These are phyloP conservation scores for Rhinopomastus cyanomelas DNA, from an alignment of 2,113 vertebrate genomes.

Conservation along the genomic window DNA sequence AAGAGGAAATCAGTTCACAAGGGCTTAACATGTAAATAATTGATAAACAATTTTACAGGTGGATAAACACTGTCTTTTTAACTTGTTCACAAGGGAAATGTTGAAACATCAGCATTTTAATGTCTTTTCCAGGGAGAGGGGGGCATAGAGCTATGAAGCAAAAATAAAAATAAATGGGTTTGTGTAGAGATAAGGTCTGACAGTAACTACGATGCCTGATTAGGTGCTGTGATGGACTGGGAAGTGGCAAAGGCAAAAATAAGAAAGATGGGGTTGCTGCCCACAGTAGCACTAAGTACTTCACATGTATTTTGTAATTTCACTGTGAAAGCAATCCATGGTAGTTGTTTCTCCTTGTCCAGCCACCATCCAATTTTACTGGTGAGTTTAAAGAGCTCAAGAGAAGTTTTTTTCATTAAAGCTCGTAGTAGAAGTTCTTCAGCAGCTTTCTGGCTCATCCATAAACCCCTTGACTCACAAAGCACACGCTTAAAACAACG, in stretches of 20 bases:
- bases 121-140: background rate
- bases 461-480: constrained; percentile 19
- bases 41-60: constrained; percentile 37
- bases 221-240: background rate
- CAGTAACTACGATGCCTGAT: background rate
- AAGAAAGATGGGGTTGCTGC: background rate
- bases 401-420: constrained; percentile 37
- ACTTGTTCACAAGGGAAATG: background rate
- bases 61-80: constrained; percentile 24
- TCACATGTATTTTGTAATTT: constrained; percentile 21
- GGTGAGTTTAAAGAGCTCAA: background rate
- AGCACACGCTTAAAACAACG: constrained; percentile 73
- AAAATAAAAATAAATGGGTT: background rate
- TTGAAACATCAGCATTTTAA: background rate
- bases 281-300: background rate
- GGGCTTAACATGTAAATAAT: constrained; percentile 3
- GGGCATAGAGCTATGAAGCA: background rate
- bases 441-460: constrained; percentile 53
- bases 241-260: constrained; percentile 8
- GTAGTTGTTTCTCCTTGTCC: background rate
- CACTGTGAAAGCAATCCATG: background rate
- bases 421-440: background rate
- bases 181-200: background rate
- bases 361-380: background rate
- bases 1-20: background rate